Base-by-base conservation (phyloP, 2,113 vertebrate genomes). In the Phocoena phocoena region DNA sequence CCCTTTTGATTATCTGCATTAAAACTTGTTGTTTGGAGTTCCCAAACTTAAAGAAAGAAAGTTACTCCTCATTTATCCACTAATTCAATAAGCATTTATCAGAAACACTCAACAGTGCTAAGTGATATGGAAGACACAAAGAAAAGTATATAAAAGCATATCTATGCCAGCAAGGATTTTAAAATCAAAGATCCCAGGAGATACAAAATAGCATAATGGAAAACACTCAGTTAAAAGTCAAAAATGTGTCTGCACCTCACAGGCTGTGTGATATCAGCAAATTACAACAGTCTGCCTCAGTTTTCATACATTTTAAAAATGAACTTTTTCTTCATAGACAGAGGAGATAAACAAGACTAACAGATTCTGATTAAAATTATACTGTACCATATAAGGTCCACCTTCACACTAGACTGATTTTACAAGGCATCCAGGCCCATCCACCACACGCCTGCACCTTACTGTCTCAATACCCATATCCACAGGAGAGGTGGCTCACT, bases 391-490 rank as follows among this genome's bases (percentile, higher is more conserved):
- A 15, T 8, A 5, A 74, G 5, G 18, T 63, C 68, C 58, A 33
- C 8, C 21, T 82, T 25, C 21, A 5, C n/a, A 50, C 12, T 3
- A 12, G 11, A 28, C 41, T 0, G 1, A 17, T 53, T 53, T 21
- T 31, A 31, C 2, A 38, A 62, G 47, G 15, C 0, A 0, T 1
- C 9, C 18, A 4, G 0, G 23, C 5, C 25, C 38, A 14, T 31
- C 38, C 36, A 20, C 28, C 21, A 7, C 38, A 10, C 4, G 0
- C 0, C 11, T 38, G 41, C 58, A 33, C 33, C 62, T 23, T 10
- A 47, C 5, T 21, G 25, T 25, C 55, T 25, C 70, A 1, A 5
- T 0, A 13, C 25, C 67, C 36, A 15, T 6, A 3, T 8, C 11
- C 0, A 17, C 25, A 38, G 41, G 17, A 63, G 18, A 47, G 33